Evolutionary conservation across 2,113 vertebrate genomes (phyloP), one percentile per base, ranked within the genome.

Genomic region (Hyla sarda): DNA sequence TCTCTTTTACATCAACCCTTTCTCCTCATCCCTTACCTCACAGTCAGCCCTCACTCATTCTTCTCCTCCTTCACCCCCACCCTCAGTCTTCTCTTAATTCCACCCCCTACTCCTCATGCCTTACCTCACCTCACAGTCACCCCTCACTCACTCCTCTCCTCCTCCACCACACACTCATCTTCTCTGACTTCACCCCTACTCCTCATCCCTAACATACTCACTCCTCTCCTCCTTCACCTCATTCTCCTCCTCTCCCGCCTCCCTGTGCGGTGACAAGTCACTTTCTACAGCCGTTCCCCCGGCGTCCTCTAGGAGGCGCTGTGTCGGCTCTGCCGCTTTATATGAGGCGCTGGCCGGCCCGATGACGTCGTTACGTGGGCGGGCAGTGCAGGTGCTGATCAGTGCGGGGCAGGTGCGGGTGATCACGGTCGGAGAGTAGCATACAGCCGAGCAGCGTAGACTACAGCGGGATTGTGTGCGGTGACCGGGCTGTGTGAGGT

Each of bases 361-460:
- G 30, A n/a, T 80, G 84, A 71, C 84, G 76, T 76, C 23, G 5
- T 19, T 7, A 25, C 23, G 75, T 85, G n/a, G 83, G 84, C n/a
- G 84, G 62, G n/a, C 14, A 2, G 45, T 58, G 48, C 84, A 86
- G 84, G 84, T 86, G 84, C 52, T 21, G 69, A 50, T 11, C n/a
- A 13, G 50, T 41, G 62, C n/a, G 65, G 54, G 84, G 65, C 32
- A 37, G 50, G 13, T 14, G 76, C 84, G 81, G 84, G 84, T 86
- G 54, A 48, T 34, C 25, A 48, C 14, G 28, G 56, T 37, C 7
- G 13, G 9, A 34, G n/a, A n/a, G n/a, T n/a, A 32, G 69, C 23
- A 3, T 30, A 28, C n/a, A 37, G 11, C 1, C 50, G 3, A 32
- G 52, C 69, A 8, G 11, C 25, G 52, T 5, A 10, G 14, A 4